Base-by-base conservation (phyloP, 2,797 vertebrate species). In the Pagetopsis macropterus region DNA sequence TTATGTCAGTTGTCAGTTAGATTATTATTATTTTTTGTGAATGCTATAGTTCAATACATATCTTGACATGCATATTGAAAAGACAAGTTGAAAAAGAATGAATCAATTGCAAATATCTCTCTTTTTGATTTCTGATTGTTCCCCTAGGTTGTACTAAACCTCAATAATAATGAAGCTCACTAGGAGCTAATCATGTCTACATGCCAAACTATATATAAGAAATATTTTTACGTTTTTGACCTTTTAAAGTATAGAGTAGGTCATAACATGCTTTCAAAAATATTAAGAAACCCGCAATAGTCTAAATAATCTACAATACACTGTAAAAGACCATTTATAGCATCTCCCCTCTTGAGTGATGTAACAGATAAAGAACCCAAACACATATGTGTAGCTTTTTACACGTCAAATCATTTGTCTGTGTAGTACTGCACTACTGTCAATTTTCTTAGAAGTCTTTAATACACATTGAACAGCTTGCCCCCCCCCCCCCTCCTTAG, bases 401-500 rank as follows among this genome's bases (percentile, higher is more conserved):
- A 15, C 4, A 31, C 19, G 19, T 56, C 21, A 48, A 46, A 33
- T 11, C 1, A 51, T 70, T 9, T 27, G 27, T 40, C 31, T 40
- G 14, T 49, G 27, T 16, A 27, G n/a, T 8, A 15, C n/a, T 41
- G 5, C 45, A 48, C 62, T 17, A 44, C 15, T 54, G 40, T 56
- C 33, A 60, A 21, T 23, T 66, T 13, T 37, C 33, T 21, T 8
- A 58, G 23, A 48, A 37, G 59, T 50, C 50, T 67, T 57, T 13
- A 61, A 69, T 73, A 58, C 64, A 61, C 51, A 62, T 19, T 64
- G 37, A 78, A 57, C 40, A 76, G 31, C 55, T 60, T 33, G 49
- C 1, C 48, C 21, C 17, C 55, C 51, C 69, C n/a, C 65, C 37
- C 55, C 19, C 54, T 82, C 75, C 65, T 72, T 61, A 76, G 75